Evolutionary conservation across 2,797 vertebrate species (phyloP), one percentile per base, ranked within the genome.

Genomic region (Cossypha heuglini): DNA sequence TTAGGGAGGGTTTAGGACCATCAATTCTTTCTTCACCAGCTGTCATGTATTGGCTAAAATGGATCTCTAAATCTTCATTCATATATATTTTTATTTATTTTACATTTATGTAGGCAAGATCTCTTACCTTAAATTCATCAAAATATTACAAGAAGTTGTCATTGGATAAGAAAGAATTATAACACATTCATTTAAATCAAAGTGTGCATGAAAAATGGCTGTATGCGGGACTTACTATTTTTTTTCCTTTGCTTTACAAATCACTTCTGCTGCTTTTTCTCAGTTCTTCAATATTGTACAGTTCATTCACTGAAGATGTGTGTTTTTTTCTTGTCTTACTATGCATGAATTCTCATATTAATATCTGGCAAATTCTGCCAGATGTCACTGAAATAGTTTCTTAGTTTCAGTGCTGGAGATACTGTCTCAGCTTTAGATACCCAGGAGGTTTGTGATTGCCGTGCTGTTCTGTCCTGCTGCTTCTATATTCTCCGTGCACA

Each of bases 321-420:
- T 46, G 28, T 28, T 95, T 95, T 95, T 82, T 88, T 78, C 42
- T 79, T 83, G 26, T 45, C 45, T 81, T 75, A 45, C 22, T 17
- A 33, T 73, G 83, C 74, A 59, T 92, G 57, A 81, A 86, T 94
- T 92, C 88, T 63, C 57, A 59, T 84, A 59, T 35, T 81, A 88
- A 88, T 92, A 96, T 90, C 86, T 94, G 90, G 76, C 5, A 78
- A 35, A 84, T 85, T 90, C 45, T 89, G 68, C 90, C 90, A 96
- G 88, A 94, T 93, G 90, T 74, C 84, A 77, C 52, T 57, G 72
- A 82, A 92, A 85, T 79, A 58, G 59, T 78, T 88, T 71, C 78
- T 85, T 71, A 85, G 52, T 62, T 61, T 86, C n/a, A 35, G 31
- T 51, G n/a, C 57, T 78, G 37, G 74, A 82, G 68, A 59, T 81